Evolutionary conservation across 1,140 invertebrate genomes (phyloP).

Genomic region (Parapsyche elsis): DNA sequence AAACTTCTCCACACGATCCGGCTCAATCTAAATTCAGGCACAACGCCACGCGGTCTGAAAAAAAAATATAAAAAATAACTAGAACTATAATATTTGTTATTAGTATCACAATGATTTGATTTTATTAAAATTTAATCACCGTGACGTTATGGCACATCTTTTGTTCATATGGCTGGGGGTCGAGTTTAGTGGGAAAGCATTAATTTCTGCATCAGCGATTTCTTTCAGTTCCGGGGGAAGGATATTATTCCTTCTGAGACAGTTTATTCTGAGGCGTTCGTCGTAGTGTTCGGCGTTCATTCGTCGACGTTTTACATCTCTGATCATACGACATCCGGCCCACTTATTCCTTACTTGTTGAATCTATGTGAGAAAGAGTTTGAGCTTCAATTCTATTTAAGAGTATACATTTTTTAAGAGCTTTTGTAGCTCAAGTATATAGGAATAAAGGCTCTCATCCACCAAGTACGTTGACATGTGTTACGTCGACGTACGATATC

Average conservation of each 20-base stretch:
- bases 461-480: too few relatives aligned
- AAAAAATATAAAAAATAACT: constrained; percentile 1
- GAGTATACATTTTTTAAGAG: too few relatives aligned
- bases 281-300: constrained; percentile 77
- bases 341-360: constrained; percentile 79
- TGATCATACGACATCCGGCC: constrained; percentile 81
- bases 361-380: constrained; percentile 58
- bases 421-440: too few relatives aligned
- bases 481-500: too few relatives aligned
- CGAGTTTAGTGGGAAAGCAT: constrained; percentile 80
- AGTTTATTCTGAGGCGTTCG: constrained; percentile 79
- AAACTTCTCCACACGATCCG: constrained; percentile 88
- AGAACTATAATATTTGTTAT: too few relatives aligned
- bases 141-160: constrained; percentile 82
- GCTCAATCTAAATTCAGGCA: constrained; percentile 83
- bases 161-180: constrained; percentile 71
- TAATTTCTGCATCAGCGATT: constrained; percentile 78
- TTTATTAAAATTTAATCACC: constrained; percentile 39
- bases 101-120: constrained; percentile 13
- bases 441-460: too few relatives aligned
- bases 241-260: constrained; percentile 83
- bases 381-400: too few relatives aligned
- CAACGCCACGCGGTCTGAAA: constrained; percentile 78
- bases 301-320: constrained; percentile 83
- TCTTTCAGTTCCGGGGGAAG: constrained; percentile 82